Evolutionary conservation across 2,113 vertebrate species (phyloP).

Genomic region (Artemisiospiza belli): DNA sequence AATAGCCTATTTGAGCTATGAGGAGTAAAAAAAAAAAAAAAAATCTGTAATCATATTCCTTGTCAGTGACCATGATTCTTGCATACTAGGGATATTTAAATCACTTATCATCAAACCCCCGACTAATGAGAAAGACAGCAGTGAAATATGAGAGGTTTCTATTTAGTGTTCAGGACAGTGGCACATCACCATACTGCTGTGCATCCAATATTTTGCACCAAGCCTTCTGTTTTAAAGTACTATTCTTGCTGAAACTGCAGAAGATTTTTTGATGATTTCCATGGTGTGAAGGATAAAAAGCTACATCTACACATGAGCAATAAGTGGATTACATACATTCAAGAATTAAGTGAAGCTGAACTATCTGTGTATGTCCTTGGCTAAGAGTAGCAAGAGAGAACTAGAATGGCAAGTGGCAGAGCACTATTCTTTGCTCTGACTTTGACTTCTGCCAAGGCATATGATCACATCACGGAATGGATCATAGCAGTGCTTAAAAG

Average conservation of each 20-base stretch:
- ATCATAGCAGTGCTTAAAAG: fast-evolving
- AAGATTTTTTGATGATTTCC: neutral
- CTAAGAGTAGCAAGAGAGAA: neutral
- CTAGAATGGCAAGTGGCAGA: neutral
- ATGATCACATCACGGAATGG: neutral
- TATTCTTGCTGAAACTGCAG: neutral
- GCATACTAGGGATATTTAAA: neutral
- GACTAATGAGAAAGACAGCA: neutral
- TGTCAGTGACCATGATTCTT: neutral
- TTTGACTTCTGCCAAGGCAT: neutral
- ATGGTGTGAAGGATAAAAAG: neutral
- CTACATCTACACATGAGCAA: neutral
- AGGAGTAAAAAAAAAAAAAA: neutral
- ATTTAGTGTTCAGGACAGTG: neutral
- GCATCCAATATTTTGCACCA: neutral
- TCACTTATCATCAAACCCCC: neutral
- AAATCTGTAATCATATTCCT: neutral
- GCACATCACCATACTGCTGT: neutral
- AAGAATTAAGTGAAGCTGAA: neutral
- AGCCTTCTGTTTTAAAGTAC: neutral
- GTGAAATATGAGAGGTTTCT: neutral
- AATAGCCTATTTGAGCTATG: neutral
- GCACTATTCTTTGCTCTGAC: neutral
- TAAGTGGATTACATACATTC: fast-evolving
- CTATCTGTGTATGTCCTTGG: neutral